phyloP scores from a whole-genome alignment of 2,113 vertebrate genomes.

The Dasyprocta punctata region DNA sequence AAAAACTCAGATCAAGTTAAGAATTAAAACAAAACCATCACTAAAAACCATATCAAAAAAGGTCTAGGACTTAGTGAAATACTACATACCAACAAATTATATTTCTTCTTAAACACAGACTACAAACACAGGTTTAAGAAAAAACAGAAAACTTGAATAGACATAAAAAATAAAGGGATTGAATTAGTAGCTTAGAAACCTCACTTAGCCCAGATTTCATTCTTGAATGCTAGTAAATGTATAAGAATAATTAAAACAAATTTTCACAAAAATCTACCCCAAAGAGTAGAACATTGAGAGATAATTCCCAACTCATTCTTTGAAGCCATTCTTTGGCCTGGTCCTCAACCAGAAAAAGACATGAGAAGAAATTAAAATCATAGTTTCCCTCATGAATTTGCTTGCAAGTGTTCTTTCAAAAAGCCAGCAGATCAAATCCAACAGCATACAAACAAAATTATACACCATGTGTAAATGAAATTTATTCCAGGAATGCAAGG shows the following conservation, averaged over 20 bases:
- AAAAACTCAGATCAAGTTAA: not conserved
- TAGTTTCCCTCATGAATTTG: not conserved
- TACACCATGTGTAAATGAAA: not conserved
- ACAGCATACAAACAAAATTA: not conserved
- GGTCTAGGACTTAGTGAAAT: not conserved
- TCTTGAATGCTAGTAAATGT: not conserved
- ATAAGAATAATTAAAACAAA: not conserved
- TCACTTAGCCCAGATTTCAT: not conserved
- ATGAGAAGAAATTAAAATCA: not conserved
- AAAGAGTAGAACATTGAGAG: not conserved
- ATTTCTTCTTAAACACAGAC: not conserved
- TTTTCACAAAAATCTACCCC: not conserved
- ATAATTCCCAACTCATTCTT: not conserved
- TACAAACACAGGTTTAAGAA: not conserved
- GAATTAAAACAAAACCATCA: not conserved
- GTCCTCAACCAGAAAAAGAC: not conserved
- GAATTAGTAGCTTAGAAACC: not conserved
- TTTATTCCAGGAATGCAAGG: not conserved
- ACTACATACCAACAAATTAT: not conserved
- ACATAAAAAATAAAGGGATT: not conserved
- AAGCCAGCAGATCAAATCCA: not conserved
- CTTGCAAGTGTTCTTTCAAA: not conserved
- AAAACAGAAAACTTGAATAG: not conserved
- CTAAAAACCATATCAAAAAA: not conserved
- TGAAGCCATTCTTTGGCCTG: not conserved